Evolutionary conservation across 2,888 invertebrate genomes (phyloP).

Genomic region (Nephrocerus scutellatus): DNA sequence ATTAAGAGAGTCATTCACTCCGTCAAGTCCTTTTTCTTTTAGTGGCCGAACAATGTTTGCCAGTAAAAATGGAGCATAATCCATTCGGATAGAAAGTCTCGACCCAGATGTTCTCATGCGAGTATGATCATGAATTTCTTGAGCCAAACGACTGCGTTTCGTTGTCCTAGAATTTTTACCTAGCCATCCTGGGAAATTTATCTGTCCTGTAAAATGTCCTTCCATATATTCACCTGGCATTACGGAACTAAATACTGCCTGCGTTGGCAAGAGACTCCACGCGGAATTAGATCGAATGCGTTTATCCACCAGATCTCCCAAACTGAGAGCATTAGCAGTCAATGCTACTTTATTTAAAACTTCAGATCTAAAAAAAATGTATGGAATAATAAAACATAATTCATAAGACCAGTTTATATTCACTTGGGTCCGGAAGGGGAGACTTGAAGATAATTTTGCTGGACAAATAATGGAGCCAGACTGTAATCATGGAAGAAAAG

Average conservation of each 20-base stretch:
- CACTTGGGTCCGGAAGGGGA: conserved; percentile 68
- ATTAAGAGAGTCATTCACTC: conserved; percentile 62
- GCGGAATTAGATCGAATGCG: conserved; percentile 70
- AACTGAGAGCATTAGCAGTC: conserved; percentile 78
- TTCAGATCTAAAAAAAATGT: conserved; percentile 40
- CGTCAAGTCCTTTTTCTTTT: conserved; percentile 60
- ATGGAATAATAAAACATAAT: conserved; percentile 1
- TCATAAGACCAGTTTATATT: conserved; percentile 26
- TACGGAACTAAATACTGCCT: conserved; percentile 86
- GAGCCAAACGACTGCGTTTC: conserved; percentile 74
- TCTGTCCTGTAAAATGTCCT: conserved; percentile 70
- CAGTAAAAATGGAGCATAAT: conserved; percentile 77
- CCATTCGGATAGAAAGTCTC: conserved; percentile 73
- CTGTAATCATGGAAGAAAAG: conserved; percentile 97
- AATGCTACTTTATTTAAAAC: conserved; percentile 63
- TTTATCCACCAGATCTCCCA: conserved; percentile 79
- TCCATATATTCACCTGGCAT: conserved; percentile 80
- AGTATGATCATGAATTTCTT: conserved; percentile 82
- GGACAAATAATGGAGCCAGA: conserved; percentile 92
- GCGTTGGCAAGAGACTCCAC: conserved; percentile 81
- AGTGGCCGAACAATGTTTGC: conserved; percentile 72
- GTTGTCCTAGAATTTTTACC: conserved; percentile 84
- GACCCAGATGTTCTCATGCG: conserved; percentile 74
- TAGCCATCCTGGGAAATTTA: conserved; percentile 92
- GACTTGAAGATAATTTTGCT: conserved; percentile 89